A percentile compares a stretch with the other conserved stretches of the same genome.
Conservation (phyloP, 2,797 vertebrate genomes). For the Sebastolobus alascanus region DNA sequence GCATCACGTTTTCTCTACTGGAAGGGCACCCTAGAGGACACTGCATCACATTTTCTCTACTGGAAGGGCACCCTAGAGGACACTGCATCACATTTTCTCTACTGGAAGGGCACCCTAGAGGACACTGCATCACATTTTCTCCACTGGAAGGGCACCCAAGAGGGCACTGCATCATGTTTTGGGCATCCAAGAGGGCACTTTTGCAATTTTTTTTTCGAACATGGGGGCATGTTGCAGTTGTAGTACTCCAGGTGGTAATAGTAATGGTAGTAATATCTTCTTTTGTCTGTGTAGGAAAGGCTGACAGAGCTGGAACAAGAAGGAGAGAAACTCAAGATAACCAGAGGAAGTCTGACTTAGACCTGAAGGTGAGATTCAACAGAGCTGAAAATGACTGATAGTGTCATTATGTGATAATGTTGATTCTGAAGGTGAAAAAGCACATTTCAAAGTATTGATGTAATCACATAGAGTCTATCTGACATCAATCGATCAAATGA, state of each 20-base stretch:
- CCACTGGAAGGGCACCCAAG: too few species aligned
- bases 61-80: too few species aligned
- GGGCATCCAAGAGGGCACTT: not conserved
- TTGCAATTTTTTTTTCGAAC: not conserved
- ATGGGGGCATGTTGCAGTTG: not conserved
- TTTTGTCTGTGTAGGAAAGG: slow-evolving; percentile 26
- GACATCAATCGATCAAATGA: not conserved
- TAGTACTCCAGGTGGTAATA: not conserved
- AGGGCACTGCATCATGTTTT: not conserved
- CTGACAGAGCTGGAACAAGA: slow-evolving; percentile 34
- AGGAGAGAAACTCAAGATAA: slow-evolving; percentile 55
- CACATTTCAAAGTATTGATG: not conserved
- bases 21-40: not conserved
- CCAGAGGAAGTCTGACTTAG: slow-evolving; percentile 64
- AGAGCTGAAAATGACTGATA: not conserved
- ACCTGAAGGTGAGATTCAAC: slow-evolving; percentile 61
- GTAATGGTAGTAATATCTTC: slow-evolving; percentile 4
- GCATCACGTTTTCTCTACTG: not conserved
- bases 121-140: too few species aligned
- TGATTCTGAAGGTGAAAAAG: not conserved
- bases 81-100: fast-evolving
- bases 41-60: not conserved
- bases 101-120: too few species aligned
- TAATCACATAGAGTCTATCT: not conserved
- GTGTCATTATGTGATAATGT: not conserved